These are phyloP conservation scores for Carcina quercana DNA, from an alignment of 2,888 invertebrate genomes.

Conservation along the genomic window DNA sequence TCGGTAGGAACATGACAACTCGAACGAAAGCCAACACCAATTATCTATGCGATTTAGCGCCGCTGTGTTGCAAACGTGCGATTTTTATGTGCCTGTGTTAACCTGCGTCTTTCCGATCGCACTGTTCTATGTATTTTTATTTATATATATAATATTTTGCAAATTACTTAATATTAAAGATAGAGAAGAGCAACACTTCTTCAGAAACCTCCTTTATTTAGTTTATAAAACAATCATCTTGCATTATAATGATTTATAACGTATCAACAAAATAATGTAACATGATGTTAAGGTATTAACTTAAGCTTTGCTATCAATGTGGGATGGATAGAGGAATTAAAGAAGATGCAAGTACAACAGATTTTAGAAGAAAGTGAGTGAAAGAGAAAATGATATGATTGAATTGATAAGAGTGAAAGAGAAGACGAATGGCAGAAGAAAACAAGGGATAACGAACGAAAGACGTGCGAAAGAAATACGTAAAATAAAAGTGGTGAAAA, in stretches of 20 bases:
- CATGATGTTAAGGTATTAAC: no score
- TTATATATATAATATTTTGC: not conserved
- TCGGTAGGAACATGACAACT: not conserved
- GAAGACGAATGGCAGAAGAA: no score
- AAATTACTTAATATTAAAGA: not conserved
- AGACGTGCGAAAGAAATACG: no score
- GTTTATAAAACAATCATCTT: not conserved
- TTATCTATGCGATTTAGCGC: conserved; percentile 28
- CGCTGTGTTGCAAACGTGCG: conserved; percentile 17
- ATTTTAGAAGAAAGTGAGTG: no score
- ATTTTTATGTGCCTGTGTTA: conserved; percentile 15
- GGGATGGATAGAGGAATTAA: no score
- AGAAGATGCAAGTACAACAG: no score
- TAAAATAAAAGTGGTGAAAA: no score
- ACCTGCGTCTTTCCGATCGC: not conserved
- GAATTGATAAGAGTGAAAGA: no score
- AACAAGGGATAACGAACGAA: no score
- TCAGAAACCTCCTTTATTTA: not conserved
- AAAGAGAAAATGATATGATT: no score
- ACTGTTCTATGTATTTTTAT: not conserved
- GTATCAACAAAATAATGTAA: no score
- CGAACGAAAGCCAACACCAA: conserved; percentile 12
- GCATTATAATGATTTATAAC: not conserved
- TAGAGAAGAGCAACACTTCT: not conserved
- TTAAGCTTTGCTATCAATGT: no score